A percentile compares a stretch with the other conserved stretches of the same genome.
Conservation (phyloP, 2,113 vertebrate genomes). For the Phrynosoma blainvillii region DNA sequence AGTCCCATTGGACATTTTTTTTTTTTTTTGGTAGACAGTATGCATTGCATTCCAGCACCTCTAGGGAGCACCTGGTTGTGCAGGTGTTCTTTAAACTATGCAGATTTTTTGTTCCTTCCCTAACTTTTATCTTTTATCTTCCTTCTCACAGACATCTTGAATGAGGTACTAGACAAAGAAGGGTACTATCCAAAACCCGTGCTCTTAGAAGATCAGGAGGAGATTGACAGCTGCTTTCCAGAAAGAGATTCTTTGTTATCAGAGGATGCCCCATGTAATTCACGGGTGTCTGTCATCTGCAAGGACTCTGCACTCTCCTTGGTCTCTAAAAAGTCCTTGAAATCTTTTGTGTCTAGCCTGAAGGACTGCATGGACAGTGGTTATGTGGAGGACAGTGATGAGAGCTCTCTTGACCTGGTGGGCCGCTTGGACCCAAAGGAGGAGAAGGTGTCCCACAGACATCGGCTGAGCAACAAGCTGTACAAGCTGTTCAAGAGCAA, state of each 20-base stretch:
- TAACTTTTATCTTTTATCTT: not conserved
- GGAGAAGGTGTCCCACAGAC: constrained; percentile 55
- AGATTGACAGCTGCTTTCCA: constrained; percentile 32
- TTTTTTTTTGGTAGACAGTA: no score
- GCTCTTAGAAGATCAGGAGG: constrained; percentile 70
- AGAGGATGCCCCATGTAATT: constrained; percentile 66
- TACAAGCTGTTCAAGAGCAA: constrained; percentile 87
- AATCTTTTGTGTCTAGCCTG: constrained; percentile 83
- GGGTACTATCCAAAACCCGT: constrained; percentile 66
- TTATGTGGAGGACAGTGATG: constrained; percentile 89
- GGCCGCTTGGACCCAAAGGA: constrained; percentile 52
- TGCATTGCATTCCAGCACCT: not conserved
- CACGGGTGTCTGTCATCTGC: constrained; percentile 68
- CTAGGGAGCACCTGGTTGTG: not conserved
- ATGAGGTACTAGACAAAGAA: constrained; percentile 86
- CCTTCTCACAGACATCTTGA: constrained; percentile 84
- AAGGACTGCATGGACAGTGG: constrained; percentile 91
- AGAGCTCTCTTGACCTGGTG: constrained; percentile 68
- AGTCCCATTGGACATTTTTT: not conserved
- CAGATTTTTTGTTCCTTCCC: fast-evolving
- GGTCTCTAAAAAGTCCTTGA: constrained; percentile 79
- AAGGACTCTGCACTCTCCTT: constrained; percentile 85
- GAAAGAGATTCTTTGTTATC: constrained; percentile 75
- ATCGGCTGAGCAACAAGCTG: constrained; percentile 82
- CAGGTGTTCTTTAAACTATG: not conserved